Evolutionary conservation across 2,888 invertebrate species (phyloP).

Genomic region (Tuta absoluta): DNA sequence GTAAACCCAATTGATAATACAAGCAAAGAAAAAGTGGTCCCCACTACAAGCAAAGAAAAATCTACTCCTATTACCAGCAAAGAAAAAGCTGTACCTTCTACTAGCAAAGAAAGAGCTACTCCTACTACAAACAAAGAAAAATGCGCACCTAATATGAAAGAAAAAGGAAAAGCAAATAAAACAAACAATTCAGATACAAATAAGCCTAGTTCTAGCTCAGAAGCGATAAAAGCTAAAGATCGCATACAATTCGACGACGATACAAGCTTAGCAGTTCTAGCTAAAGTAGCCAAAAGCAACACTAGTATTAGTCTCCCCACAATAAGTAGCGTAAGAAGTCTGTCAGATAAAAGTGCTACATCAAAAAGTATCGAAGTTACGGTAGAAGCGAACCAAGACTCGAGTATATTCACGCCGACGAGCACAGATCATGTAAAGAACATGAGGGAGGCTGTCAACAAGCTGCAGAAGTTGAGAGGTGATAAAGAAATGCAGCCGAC

Average conservation of each 20-base stretch:
- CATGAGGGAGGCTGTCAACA: constrained; percentile 57
- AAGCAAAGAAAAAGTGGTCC: constrained; percentile 35
- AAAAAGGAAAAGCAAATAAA: constrained; percentile 39
- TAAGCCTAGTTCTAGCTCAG: constrained; percentile 33
- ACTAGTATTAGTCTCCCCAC: constrained; percentile 55
- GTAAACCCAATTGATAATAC: constrained; percentile 41
- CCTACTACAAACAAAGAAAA: constrained; percentile 40
- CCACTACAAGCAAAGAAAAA: constrained; percentile 40
- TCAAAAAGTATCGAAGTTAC: constrained; percentile 48
- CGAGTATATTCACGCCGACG: constrained; percentile 60
- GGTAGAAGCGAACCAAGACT: constrained; percentile 48
- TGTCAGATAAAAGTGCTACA: constrained; percentile 47
- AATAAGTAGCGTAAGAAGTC: constrained; percentile 62
- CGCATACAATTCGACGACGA: constrained; percentile 58
- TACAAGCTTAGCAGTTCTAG: constrained; percentile 55
- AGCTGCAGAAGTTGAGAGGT: constrained; percentile 54
- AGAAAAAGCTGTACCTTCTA: constrained; percentile 36
- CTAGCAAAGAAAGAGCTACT: constrained; percentile 36
- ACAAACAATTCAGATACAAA: constrained; percentile 35
- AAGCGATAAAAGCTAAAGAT: constrained; percentile 49
- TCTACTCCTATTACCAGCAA: background rate
- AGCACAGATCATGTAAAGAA: constrained; percentile 55
- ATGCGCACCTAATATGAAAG: constrained; percentile 28
- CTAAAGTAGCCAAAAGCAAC: constrained; percentile 45
- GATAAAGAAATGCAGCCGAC: constrained; percentile 41